Base-by-base conservation (phyloP, 1,140 invertebrate genomes). In the Coelopa frigida region DNA sequence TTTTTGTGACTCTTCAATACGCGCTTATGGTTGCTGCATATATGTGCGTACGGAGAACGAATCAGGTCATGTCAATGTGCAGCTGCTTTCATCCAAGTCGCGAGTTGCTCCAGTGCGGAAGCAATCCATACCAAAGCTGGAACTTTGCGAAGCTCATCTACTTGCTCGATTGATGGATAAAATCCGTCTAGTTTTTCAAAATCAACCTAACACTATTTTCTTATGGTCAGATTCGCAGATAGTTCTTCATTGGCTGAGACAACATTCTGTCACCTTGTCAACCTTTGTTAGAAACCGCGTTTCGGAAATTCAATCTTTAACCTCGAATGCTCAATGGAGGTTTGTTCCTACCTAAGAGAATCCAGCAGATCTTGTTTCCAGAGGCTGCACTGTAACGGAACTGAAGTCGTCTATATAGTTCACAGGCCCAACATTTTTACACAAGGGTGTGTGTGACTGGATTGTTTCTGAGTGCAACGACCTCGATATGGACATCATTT, bases 1-100 rank as follows among this genome's bases (percentile, higher is more conserved):
- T 7, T 74, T 72, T 53, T 57, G 47, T 8, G 71, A 74, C 49
- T 63, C 68, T 2, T 68, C 61, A 4, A 49, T 59, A 43, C 44
- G 32, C 0, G 70, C 59, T 4, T 72, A 71, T 48, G 70, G 60
- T 27, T 66, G 63, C 0, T 66, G 58, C 29, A 33, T 72, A n/a
- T 74, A 73, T 43, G 11, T 68, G n/a, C 45, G 56, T 21, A 50
- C 26, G 10, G 8, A 11, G 7, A 26, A 59, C 48, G 1, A 33
- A 0, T 11, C 26, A 8, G 40, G 37, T 5, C 47, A 40, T 2
- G 11, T 36, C 12, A 23, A 21, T 10, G 31, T 48, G 14, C 32
- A 27, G 5, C 44, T 69, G 12, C 4, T 70, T 1, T 56, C 50
- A 15, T 51, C 62, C 1, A 71, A 70, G 51, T 61, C 67, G 8